Evolutionary conservation across 2,888 invertebrate species (phyloP).

Genomic region (Pyralis farinalis): DNA sequence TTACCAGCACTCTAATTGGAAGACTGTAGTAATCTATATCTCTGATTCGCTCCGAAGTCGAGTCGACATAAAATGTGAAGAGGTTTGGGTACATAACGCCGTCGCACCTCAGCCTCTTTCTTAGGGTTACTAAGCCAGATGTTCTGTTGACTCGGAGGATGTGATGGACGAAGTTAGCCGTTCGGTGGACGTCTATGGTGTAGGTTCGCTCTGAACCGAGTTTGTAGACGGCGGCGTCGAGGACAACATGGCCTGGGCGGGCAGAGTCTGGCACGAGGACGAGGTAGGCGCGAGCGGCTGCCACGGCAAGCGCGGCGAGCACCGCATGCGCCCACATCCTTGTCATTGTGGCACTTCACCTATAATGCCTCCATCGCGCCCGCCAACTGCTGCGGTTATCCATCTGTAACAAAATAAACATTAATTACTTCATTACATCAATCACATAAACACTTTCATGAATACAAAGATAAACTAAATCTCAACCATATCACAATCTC

Average conservation of each 20-base stretch:
- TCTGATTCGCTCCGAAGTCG: constrained; percentile 88
- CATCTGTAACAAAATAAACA: constrained; percentile 53
- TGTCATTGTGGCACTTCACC: constrained; percentile 57
- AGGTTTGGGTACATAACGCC: constrained; percentile 91
- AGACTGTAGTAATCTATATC: constrained; percentile 92
- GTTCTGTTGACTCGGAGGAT: constrained; percentile 88
- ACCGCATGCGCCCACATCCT: constrained; percentile 48
- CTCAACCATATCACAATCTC: too few species aligned
- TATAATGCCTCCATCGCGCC: constrained; percentile 63
- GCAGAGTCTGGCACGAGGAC: constrained; percentile 81
- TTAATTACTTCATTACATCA: background rate
- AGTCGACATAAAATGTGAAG: constrained; percentile 93
- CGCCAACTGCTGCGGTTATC: constrained; percentile 41
- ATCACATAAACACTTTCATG: too few species aligned
- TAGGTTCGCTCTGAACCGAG: constrained; percentile 90
- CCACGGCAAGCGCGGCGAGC: constrained; percentile 46
- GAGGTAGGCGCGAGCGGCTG: constrained; percentile 70
- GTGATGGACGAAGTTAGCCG: constrained; percentile 90
- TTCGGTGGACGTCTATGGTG: constrained; percentile 89
- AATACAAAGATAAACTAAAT: too few species aligned
- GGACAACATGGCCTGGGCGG: constrained; percentile 84
- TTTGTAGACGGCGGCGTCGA: constrained; percentile 90
- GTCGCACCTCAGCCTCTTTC: constrained; percentile 87
- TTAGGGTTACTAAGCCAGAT: constrained; percentile 87
- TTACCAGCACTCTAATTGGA: constrained; percentile 87